Base-by-base conservation (phyloP, 2,888 invertebrate genomes). In the Deilephila elpenor region DNA sequence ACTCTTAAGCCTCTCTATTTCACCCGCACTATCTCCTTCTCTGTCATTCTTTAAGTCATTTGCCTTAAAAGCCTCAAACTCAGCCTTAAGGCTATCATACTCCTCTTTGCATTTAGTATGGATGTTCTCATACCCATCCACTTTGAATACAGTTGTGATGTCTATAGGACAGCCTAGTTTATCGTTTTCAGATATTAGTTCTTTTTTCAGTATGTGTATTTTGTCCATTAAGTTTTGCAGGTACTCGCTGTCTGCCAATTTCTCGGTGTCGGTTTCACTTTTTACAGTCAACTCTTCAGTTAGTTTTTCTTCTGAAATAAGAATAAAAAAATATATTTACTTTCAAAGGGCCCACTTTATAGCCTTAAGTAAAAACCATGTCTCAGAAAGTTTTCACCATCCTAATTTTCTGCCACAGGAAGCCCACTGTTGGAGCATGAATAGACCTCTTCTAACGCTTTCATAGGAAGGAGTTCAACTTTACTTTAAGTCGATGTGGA, bases 1-100 rank as follows among this genome's bases (percentile, higher is more conserved):
- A 5, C 93, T 93, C 84, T 95, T 95, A 79, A 96, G 91, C 74
- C 95, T 89, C 37, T 92, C 93, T 62, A 91, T 85, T 82, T 93
- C 92, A 71, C 82, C 88, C 76, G 87, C 86, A 5, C 79, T 82
- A 34, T 89, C 89, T 51, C 81, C 84, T 2, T 84, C 86, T n/a
- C 79, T 84, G 19, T 84, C 84, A 71, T 80, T 86, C 25, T 86
- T 89, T 3, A 79, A 77, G 78, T 84, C 88, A 77, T 95, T 92
- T 67, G 89, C 85, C 86, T 96, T 97, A 78, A 96, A 96, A 60
- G 93, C 88, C 78, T 98, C 97, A 83, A 96, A 96, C 80, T 97
- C 97, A 61, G 95, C 93, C 79, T 95, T 95, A 29, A 97, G 85
- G 51, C 87, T 92, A 20, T 96, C 95, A 70, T 96, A 94, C 78